Conservation (phyloP, 2,888 invertebrate species). For the Orthosia cruda region DNA sequence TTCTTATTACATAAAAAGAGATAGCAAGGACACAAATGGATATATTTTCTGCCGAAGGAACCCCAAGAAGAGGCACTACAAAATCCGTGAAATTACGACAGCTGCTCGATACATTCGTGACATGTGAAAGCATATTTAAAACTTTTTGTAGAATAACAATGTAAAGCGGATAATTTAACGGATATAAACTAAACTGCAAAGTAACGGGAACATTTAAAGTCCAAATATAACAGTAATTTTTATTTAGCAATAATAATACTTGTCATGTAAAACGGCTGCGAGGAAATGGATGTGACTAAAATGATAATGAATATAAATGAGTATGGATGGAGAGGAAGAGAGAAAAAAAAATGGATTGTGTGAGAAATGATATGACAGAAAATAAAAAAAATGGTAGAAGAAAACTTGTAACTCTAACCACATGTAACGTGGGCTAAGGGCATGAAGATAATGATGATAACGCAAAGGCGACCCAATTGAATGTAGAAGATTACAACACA, state of each 20-base stretch:
- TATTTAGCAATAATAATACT: constrained; percentile 1
- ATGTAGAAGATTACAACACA: constrained; percentile 8
- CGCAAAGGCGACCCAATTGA: constrained; percentile 24
- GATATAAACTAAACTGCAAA: constrained; percentile 54
- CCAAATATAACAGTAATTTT: constrained; percentile 21
- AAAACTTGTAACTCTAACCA: too few species aligned
- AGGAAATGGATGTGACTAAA: too few species aligned
- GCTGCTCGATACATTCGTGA: constrained; percentile 75
- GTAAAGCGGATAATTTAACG: constrained; percentile 72
- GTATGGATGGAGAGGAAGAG: too few species aligned
- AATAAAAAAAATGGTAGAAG: not conserved
- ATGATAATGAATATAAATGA: too few species aligned
- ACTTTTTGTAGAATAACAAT: constrained; percentile 62
- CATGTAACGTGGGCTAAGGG: too few species aligned
- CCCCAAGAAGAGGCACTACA: constrained; percentile 64
- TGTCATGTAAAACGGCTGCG: too few species aligned
- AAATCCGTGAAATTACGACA: constrained; percentile 81
- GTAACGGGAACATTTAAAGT: constrained; percentile 38
- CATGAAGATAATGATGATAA: too few species aligned
- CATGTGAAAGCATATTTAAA: constrained; percentile 64
- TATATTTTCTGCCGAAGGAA: constrained; percentile 47
- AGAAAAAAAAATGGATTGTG: too few species aligned
- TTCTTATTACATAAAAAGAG: constrained; percentile 5
- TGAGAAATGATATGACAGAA: not conserved
- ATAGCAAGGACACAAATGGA: constrained; percentile 8